phyloP scores from a whole-genome alignment of 2,888 invertebrate genomes.

The Cephus sareptanus region DNA sequence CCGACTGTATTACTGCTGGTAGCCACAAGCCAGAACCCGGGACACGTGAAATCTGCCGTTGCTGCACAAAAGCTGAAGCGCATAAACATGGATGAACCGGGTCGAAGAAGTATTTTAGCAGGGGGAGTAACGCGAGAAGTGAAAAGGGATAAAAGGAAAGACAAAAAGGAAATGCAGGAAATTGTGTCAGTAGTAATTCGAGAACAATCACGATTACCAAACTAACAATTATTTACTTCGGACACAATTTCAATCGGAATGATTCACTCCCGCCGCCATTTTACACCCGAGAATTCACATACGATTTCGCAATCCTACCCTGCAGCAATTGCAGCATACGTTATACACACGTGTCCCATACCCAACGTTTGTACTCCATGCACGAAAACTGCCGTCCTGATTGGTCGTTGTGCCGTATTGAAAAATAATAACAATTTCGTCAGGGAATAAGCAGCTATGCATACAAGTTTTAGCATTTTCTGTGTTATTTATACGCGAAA shows the following conservation, averaged over 20 bases:
- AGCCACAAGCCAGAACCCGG: background rate
- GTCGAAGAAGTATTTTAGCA: background rate
- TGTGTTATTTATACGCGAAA: no score
- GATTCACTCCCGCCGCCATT: background rate
- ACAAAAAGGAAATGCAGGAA: background rate
- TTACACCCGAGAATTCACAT: background rate
- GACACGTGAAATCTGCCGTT: background rate
- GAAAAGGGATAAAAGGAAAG: background rate
- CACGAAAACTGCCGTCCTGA: no score
- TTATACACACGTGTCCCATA: no score
- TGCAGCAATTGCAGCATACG: no score
- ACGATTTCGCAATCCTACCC: background rate
- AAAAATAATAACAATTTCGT: background rate
- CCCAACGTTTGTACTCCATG: no score
- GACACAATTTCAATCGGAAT: background rate
- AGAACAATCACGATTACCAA: background rate
- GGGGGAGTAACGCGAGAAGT: background rate
- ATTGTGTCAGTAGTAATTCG: background rate
- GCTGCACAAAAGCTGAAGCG: background rate
- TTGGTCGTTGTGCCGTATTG: no score
- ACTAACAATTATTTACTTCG: background rate
- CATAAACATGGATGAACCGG: background rate
- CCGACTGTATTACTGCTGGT: conserved; percentile 20
- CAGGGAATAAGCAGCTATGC: background rate
- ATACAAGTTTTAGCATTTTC: no score